A percentile compares a stretch with the other conserved stretches of the same genome.
Conservation (phyloP, 2,113 vertebrate species). For the Semicossyphus pulcher region DNA sequence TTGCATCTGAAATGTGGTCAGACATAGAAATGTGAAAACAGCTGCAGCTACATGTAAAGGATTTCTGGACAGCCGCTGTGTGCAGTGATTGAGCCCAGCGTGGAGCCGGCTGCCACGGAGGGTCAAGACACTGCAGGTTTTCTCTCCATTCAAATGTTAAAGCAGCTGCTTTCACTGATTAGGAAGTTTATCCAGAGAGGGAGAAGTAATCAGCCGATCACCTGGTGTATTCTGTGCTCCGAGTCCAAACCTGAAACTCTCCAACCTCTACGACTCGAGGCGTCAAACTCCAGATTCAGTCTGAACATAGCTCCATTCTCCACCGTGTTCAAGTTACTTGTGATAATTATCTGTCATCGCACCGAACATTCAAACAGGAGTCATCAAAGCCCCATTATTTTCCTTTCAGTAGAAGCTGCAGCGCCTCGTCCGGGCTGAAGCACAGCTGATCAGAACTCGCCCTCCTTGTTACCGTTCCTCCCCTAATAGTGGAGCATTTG, state of each 20-base stretch:
- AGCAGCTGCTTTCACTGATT: conserved; percentile 30
- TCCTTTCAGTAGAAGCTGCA: conserved; percentile 30
- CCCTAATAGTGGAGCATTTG: conserved; percentile 71
- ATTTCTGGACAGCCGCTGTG: neutral
- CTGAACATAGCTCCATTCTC: neutral
- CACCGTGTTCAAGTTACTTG: neutral
- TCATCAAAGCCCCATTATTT: conserved; percentile 38
- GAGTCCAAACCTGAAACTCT: neutral
- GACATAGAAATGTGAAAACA: neutral
- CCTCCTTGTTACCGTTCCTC: conserved; percentile 26
- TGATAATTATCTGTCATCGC: conserved; percentile 50
- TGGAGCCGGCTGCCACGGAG: neutral
- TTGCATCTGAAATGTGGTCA: neutral
- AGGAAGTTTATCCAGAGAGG: conserved; percentile 17
- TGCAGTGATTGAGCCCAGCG: conserved; percentile 24
- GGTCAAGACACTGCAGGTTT: conserved; percentile 27
- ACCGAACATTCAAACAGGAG: conserved; percentile 25
- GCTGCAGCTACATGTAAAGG: neutral
- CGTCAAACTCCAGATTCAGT: neutral
- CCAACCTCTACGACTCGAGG: neutral
- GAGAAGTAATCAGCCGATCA: conserved; percentile 12
- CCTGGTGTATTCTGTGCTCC: neutral
- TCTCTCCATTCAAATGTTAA: conserved; percentile 18
- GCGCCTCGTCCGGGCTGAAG: conserved; percentile 30
- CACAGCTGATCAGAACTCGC: conserved; percentile 50